Base-by-base conservation (phyloP, 2,113 vertebrate species). In the Crotophaga sulcirostris region DNA sequence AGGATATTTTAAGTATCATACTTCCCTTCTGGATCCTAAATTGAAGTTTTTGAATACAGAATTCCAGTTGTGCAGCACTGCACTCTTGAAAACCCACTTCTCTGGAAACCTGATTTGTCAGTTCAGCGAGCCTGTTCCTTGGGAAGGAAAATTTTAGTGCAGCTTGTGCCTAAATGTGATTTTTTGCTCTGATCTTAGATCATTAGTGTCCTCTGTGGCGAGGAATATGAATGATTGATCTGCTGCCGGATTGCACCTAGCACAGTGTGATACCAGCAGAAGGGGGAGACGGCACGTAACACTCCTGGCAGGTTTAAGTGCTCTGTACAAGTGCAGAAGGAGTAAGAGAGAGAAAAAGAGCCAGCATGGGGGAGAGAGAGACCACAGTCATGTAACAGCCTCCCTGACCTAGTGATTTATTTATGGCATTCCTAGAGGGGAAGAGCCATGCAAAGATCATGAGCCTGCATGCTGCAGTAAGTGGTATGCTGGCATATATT, bases 371-470 rank as follows among this genome's bases (percentile, higher is more conserved):
- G 33, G 79, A 92, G 92, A 93, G 64, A 93, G 64, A 55, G 76
- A 93, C 93, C 89, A 94, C 60, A 72, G 80, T 69, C 73, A 7
- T 78, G 83, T 36, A 94, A 14, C 59, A 94, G 88, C 68, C 83
- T 95, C 87, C 77, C 93, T 69, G 90, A 84, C 88, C 90, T 62
- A 29, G 76, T 95, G 94, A 87, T 96, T 96, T 96, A 96, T 97
- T 97, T 93, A 90, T 92, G 93, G 95, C 34, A 33, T 78, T 96
- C 90, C 96, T 96, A 33, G 90, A 96, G 94, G 90, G 90, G 75
- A 84, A 70, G 82, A 92, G 56, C 85, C 83, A 80, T 70, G 90
- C 92, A 92, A 95, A 74, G 90, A 92, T 62, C 96, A 72, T 3
- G 49, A 96, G 96, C 73, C 64, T 72, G 85, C 40, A 10, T 24